Evolutionary conservation across 2,888 invertebrate species (phyloP).

Genomic region (Agrotis clavis): DNA sequence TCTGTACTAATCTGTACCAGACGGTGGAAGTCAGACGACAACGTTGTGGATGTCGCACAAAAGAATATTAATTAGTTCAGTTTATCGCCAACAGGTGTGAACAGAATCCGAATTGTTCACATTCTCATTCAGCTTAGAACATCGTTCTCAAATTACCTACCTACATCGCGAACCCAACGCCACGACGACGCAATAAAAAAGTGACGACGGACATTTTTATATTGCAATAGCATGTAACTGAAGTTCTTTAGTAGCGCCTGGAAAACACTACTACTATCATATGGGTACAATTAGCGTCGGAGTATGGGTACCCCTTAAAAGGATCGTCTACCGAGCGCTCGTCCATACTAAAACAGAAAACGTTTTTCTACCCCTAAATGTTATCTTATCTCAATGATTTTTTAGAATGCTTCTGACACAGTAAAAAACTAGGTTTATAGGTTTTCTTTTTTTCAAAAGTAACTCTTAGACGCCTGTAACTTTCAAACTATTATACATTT

Average conservation of each 20-base stretch:
- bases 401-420: too few species aligned
- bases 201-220: neutral
- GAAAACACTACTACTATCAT: too few species aligned
- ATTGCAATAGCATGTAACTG: neutral
- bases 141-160: conserved; percentile 40
- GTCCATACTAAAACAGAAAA: too few species aligned
- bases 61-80: conserved; percentile 61
- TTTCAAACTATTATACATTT: too few species aligned
- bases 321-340: too few species aligned
- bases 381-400: too few species aligned
- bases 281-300: neutral
- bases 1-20: conserved; percentile 3
- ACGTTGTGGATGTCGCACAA: conserved; percentile 30
- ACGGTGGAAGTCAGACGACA: conserved; percentile 1
- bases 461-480: too few species aligned
- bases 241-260: neutral
- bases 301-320: too few species aligned
- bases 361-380: too few species aligned
- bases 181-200: neutral
- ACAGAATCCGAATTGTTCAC: conserved; percentile 44
- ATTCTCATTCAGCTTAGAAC: conserved; percentile 30
- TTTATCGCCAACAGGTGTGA: conserved; percentile 44
- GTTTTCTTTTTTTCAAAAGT: too few species aligned
- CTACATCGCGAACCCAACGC: conserved; percentile 6
- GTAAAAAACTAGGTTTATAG: too few species aligned